Evolutionary conservation across 2,113 vertebrate genomes (phyloP), one percentile per base, ranked within the genome.

Genomic region (Dasyurus viverrinus): DNA sequence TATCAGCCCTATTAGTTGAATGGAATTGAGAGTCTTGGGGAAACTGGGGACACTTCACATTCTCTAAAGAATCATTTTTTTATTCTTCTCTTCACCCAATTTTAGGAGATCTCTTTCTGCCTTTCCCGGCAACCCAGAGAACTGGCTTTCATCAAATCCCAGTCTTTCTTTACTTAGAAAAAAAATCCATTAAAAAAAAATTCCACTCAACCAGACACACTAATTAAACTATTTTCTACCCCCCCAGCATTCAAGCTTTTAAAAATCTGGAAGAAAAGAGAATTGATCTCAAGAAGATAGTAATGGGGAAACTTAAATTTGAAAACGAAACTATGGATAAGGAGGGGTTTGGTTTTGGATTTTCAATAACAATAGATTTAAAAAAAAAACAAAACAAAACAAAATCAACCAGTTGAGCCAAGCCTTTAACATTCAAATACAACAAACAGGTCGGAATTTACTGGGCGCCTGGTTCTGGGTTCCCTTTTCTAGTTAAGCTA

Each of bases 1-100:
- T 99, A 98, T 98, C 98, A 97, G 98, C 96, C 94, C 94, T 97
- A 97, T 98, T 98, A 98, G 98, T 98, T 98, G 98, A 98, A 98
- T 98, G 98, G 98, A 98, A 97, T 98, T 92, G 97, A 93, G 97
- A 92, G 93, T 96, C 96, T 95, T 94, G 93, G 76, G 14, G n/a
- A 53, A 89, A 93, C 89, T 48, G 24, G 46, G 94, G 91, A 54
- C 93, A 24, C 90, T 10, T 8, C 60, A 52, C 12, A 84, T 57
- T 89, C 94, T 16, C 93, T 23, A 1, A 5, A 55, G 94, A 94
- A 89, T 42, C 68, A 8, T 90, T 76, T 47, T 93, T 90, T 93
- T 90, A 93, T 50, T 23, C 25, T 22, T 52, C 53, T n/a, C 22
- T 84, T 47, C 89, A 14, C 23, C 0, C 89, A 91, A 26, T 0